Evolutionary conservation across 92 coral and sea anemone species (phyloP).

Genomic region (Porites divaricata): DNA sequence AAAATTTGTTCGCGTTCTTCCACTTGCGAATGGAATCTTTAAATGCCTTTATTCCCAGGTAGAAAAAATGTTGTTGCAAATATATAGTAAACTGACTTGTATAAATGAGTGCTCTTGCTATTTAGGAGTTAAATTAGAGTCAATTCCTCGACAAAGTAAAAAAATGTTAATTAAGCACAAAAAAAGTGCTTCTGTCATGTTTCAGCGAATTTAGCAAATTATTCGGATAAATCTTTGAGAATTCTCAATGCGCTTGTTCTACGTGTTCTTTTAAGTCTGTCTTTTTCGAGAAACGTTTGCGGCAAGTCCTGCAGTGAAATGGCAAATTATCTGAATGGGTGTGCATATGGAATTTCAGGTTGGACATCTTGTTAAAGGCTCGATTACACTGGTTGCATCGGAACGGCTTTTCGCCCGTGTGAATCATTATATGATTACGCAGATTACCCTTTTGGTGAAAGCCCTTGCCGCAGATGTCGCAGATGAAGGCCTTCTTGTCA

Average conservation of each 20-base stretch:
- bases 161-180: neutral
- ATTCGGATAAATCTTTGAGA: neutral
- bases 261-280: conserved; percentile 82
- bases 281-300: conserved; percentile 77
- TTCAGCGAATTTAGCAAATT: neutral
- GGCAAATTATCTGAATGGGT: conserved; percentile 90
- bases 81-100: neutral
- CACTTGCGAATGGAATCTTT: neutral
- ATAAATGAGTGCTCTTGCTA: neutral
- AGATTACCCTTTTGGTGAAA: conserved; percentile 98
- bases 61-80: neutral
- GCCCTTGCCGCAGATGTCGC: conserved; percentile 95
- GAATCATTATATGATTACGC: conserved; percentile 96
- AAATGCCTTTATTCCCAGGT: neutral
- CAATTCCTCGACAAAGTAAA: neutral
- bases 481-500: conserved; percentile 89
- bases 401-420: conserved; percentile 98
- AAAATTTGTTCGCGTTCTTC: conserved; percentile 10
- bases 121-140: neutral
- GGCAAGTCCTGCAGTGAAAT: conserved; percentile 83
- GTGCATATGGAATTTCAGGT: conserved; percentile 95
- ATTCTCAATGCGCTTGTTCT: conserved; percentile 68
- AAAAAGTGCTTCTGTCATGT: neutral
- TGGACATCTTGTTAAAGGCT: conserved; percentile 98
- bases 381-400: conserved; percentile 90